A percentile compares a stretch with the other conserved stretches of the same genome.
Conservation (phyloP, 1,140 invertebrate genomes). For the Drosophila kurseongensis region DNA sequence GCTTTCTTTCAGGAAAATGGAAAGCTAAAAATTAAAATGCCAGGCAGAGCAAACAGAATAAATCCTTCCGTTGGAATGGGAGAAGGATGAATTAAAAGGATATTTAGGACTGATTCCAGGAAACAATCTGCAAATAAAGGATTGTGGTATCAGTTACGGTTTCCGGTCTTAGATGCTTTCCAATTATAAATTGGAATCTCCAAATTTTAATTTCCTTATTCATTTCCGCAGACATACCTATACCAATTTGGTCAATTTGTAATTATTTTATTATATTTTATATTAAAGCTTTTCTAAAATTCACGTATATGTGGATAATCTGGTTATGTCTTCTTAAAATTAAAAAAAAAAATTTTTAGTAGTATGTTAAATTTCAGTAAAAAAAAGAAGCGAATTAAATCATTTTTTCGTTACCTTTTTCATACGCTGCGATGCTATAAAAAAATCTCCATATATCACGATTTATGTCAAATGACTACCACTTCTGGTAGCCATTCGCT, state of each 20-base stretch:
- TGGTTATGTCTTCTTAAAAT: no score
- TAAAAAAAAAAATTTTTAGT: no score
- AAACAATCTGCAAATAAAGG: constrained; percentile 7
- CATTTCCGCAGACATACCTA: background rate
- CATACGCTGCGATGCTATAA: background rate
- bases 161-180: background rate
- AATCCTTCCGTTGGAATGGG: constrained; percentile 2
- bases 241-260: background rate
- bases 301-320: no score
- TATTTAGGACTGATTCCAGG: constrained; percentile 18
- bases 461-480: constrained; percentile 41
- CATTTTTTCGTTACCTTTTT: background rate
- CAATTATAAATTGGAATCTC: constrained; percentile 2
- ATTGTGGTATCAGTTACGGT: constrained; percentile 5
- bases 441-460: constrained; percentile 43
- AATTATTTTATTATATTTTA: no score
- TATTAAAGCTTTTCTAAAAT: no score
- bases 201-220: background rate
- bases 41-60: constrained; percentile 19
- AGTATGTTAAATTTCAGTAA: no score
- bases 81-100: constrained; percentile 20
- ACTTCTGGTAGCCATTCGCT: constrained; percentile 42
- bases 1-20: constrained; percentile 5
- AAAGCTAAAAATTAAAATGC: constrained; percentile 53
- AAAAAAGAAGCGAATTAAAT: no score